Conservation (phyloP, 2,113 vertebrate genomes). For the Tyto alba region DNA sequence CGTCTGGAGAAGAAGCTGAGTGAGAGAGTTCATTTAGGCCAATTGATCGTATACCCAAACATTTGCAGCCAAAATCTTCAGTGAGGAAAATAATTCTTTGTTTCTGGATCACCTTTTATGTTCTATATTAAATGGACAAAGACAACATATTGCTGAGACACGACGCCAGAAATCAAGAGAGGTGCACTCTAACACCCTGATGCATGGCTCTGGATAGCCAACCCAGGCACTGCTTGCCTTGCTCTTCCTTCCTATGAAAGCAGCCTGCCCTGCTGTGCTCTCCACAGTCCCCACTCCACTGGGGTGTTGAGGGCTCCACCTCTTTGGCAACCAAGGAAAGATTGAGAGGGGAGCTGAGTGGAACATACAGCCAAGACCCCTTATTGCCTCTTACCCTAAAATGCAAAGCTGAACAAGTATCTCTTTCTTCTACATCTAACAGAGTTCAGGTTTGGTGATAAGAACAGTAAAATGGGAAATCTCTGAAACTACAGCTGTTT, state of each 20-base stretch:
- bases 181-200: rapidly evolving
- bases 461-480: not conserved
- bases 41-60: not conserved
- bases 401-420: not conserved
- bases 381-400: not conserved
- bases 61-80: conserved; percentile 22
- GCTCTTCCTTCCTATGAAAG: not conserved
- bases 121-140: not conserved
- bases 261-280: not conserved
- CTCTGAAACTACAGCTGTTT: not conserved
- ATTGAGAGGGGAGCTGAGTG: not conserved
- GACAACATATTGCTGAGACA: not conserved
- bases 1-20: not conserved
- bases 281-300: not conserved
- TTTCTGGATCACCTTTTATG: not conserved
- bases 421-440: not conserved
- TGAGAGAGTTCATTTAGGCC: not conserved
- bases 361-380: not conserved
- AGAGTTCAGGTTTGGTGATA: not conserved
- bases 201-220: not conserved
- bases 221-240: not conserved
- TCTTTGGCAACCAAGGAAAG: not conserved
- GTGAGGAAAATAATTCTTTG: not conserved
- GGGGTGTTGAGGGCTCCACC: rapidly evolving
- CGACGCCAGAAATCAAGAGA: not conserved